Conservation (phyloP, 2,888 invertebrate genomes). For the Orchesella flavescens region DNA sequence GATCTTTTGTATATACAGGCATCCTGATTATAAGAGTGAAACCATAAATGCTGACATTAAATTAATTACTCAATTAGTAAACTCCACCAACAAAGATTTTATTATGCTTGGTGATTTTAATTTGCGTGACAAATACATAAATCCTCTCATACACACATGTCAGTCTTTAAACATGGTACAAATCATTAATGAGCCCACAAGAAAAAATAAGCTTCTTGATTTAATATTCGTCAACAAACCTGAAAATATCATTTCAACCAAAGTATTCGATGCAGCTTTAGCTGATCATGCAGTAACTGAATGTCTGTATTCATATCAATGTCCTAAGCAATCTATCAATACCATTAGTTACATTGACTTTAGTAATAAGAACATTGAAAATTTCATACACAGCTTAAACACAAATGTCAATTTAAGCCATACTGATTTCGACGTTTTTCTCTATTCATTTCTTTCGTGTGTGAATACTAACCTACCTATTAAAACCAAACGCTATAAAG, state of each 20-base stretch:
- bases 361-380: no score
- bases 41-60: neutral
- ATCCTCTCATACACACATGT: neutral
- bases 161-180: neutral
- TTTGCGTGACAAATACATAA: neutral
- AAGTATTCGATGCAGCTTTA: neutral
- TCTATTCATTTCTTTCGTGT: neutral
- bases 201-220: conserved; percentile 10
- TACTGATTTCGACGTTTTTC: no score
- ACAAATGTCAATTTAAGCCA: no score
- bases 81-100: neutral
- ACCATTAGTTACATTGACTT: neutral
- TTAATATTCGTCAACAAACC: neutral
- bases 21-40: conserved; percentile 5
- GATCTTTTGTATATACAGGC: conserved; percentile 15
- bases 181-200: conserved; percentile 8
- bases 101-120: conserved; percentile 21
- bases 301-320: neutral
- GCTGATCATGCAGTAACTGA: conserved; percentile 7
- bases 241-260: neutral
- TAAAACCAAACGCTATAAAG: neutral
- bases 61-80: neutral
- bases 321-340: neutral
- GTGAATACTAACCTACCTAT: neutral
- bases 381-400: neutral